Evolutionary conservation across 2,797 vertebrate species (phyloP), one percentile per base, ranked within the genome.

Genomic region (Galagoides demidoff): DNA sequence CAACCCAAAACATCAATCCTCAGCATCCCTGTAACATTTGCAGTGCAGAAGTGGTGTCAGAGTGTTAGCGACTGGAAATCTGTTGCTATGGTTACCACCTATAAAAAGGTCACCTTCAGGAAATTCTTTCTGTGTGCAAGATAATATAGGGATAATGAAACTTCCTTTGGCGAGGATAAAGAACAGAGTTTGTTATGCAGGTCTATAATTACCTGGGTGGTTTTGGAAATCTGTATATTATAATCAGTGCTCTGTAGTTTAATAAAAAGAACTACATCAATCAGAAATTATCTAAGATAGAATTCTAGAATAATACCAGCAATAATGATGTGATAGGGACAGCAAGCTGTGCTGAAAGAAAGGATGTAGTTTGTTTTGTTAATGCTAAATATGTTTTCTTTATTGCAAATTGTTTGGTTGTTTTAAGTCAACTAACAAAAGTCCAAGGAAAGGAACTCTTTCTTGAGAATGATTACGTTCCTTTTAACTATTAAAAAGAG

Each of bases 41-140:
- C 92, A 31, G 76, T 97, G 96, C 90, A 97, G 96, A 96, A 95
- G 97, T 86, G 91, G 96, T 95, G 89, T 98, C 98, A 97, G 90
- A 97, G 96, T 13, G 43, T 94, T 94, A 84, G 92, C 84, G 55
- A 85, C 89, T 98, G 95, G 96, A 97, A 98, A 98, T 92, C 94
- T 59, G 98, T 99, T 99, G 98, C 99, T 95, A 97, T 98, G 99
- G 99, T 97, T 98, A 98, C 98, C 82, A 98, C 74, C 97, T 97
- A 90, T 31, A 91, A 95, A 99, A 99, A 99, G 98, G 98, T 99
- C 99, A 99, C 99, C 99, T 99, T 98, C 98, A 99, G 98, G 98
- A 99, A 99, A 98, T 98, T 98, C 98, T 96, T 97, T 95, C 91
- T 87, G 89, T 85, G 68, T 91, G 94, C 97, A 97, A 98, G 98